Conservation (phyloP, 2,888 invertebrate species). For the Falcaria lacertinaria region DNA sequence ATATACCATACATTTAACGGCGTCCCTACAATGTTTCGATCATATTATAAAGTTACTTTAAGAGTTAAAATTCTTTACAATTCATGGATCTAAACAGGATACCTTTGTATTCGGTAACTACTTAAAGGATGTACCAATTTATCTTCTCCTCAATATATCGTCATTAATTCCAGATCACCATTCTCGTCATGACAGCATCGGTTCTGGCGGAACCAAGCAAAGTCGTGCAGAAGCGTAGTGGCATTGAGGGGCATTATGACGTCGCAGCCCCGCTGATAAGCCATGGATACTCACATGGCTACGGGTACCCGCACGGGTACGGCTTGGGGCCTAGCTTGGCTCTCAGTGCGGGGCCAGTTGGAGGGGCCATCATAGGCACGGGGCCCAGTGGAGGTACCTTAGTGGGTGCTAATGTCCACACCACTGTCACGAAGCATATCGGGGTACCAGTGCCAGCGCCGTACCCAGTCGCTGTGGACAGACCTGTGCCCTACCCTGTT, state of each 20-base stretch:
- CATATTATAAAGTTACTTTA: too few relatives aligned
- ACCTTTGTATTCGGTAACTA: neutral
- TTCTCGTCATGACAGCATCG: slow-evolving; percentile 54
- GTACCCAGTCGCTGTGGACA: slow-evolving; percentile 69
- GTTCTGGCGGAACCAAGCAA: slow-evolving; percentile 68
- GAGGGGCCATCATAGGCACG: slow-evolving; percentile 9
- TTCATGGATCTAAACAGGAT: too few relatives aligned
- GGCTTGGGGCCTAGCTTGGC: slow-evolving; percentile 15
- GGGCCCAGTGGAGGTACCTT: slow-evolving; percentile 21
- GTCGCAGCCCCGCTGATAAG: slow-evolving; percentile 1
- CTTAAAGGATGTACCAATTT: neutral
- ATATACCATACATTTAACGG: too few relatives aligned
- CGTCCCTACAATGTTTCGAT: too few relatives aligned
- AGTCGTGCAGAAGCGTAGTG: slow-evolving; percentile 68
- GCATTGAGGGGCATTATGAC: slow-evolving; percentile 59
- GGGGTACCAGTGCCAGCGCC: slow-evolving; percentile 72
- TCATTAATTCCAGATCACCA: slow-evolving; percentile 47
- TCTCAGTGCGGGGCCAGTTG: slow-evolving; percentile 13
- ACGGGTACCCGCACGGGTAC: slow-evolving; percentile 16
- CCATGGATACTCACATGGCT: slow-evolving; percentile 10
- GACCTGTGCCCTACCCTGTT: slow-evolving; percentile 66
- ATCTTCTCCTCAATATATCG: neutral
- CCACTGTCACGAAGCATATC: slow-evolving; percentile 71
- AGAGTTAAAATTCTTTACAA: too few relatives aligned
- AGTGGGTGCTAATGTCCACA: slow-evolving; percentile 70